phyloP scores from a whole-genome alignment of 1,140 invertebrate genomes.

The Procambarus virginalis region DNA sequence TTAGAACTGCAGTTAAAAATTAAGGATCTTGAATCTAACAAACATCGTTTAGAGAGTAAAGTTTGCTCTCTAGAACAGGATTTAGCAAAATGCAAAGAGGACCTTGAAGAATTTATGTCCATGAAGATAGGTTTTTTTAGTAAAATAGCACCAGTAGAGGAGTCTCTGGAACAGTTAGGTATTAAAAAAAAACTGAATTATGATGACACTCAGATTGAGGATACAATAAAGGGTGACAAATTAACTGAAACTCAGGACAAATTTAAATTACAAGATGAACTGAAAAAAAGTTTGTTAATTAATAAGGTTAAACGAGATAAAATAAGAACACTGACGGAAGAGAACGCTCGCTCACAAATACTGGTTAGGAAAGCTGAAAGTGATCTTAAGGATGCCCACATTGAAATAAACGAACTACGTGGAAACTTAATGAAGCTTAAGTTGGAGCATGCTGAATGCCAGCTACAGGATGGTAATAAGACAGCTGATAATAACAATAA shows the following conservation, averaged over 20 bases:
- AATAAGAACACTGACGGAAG: constrained; percentile 39
- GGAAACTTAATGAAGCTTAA: constrained; percentile 40
- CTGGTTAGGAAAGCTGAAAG: constrained; percentile 33
- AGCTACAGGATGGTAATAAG: constrained; percentile 8
- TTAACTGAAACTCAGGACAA: constrained; percentile 33
- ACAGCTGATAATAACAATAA: not conserved
- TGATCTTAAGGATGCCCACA: constrained; percentile 49
- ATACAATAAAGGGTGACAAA: not conserved
- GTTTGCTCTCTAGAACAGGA: constrained; percentile 36
- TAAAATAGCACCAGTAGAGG: constrained; percentile 43
- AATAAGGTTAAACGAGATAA: constrained; percentile 61
- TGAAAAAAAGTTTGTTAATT: constrained; percentile 57
- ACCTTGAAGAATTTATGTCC: constrained; percentile 48
- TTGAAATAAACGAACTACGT: constrained; percentile 37
- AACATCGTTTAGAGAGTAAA: constrained; percentile 33
- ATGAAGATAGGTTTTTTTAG: constrained; percentile 53
- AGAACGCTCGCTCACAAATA: constrained; percentile 14
- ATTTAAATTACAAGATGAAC: constrained; percentile 48
- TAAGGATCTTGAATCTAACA: constrained; percentile 43
- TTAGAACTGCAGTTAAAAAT: constrained; percentile 48
- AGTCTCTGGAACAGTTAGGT: constrained; percentile 57
- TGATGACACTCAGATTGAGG: constrained; percentile 29
- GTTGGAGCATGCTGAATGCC: constrained; percentile 26
- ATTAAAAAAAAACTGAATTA: constrained; percentile 50
- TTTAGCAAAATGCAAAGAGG: constrained; percentile 51